Base-by-base conservation (phyloP, 2,113 vertebrate genomes). In the Mohoua ochrocephala region DNA sequence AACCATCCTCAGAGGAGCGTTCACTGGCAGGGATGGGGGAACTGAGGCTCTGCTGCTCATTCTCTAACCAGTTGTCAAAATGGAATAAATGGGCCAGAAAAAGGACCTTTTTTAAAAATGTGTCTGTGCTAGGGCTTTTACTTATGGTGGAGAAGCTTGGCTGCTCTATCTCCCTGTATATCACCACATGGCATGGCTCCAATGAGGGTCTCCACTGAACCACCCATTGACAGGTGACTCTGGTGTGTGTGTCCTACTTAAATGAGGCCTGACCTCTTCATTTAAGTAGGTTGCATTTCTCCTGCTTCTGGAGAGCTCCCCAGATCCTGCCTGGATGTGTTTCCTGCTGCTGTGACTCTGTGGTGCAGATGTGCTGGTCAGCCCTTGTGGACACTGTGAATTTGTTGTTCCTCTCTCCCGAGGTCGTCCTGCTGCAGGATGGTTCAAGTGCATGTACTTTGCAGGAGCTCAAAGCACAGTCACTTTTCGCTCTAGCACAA, bases 61-160 rank as follows among this genome's bases (percentile, higher is more conserved):
- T 82, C 56, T 54, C 42, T 75, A 45, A 50, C 8, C 15, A 44
- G 10, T 15, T 77, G 37, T 5, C 9, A 49, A 76, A 90, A 88
- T 1, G 1, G 21, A 86, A 74, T 42, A 74, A 95, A 77, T 15
- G 5, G 13, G 33, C 3, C 8, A 71, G 44, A 11, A 79, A 79
- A 75, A 35, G 1, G 11, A 45, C n/a, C 57, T 39, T 31, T 11
- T 21, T 9, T 2, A 0, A 49, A 60, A 74, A 8, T 23, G 6
- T 27, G 18, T 37, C 10, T 56, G 9, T 54, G 15, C 44, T 44
- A 24, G 23, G 17, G 20, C 3, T 91, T 82, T 82, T 31, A 6
- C 13, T 71, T 52, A 14, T 30, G 21, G 4, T 42, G 21, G 23
- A 8, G 20, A 87, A 64, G 14, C 8, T 26, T 49, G 60, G 30